phyloP scores from a whole-genome alignment of 2,113 vertebrate genomes.

The human (Homo sapiens) region GRCh38 chr5:179232501-179233000 shows the following conservation, averaged over 20 bases:
- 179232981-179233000: too few species aligned
- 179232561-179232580: not conserved
- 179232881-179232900: not conserved
- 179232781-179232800: not conserved
- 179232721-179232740: not conserved
- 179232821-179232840: not conserved
- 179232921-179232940: not conserved
- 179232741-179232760: not conserved
- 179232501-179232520: too few species aligned
- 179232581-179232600: not conserved
- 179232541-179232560: not conserved
- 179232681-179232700: fast-evolving
- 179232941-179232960: not conserved
- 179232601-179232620: not conserved
- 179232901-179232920: not conserved
- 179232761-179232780: not conserved
- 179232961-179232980: not conserved
- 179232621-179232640: not conserved
- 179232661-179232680: not conserved
- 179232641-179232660: not conserved
- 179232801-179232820: not conserved
- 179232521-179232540: fast-evolving
- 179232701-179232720: not conserved
- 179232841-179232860: not conserved
- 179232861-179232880: not conserved